Conservation (phyloP, 2,113 vertebrate genomes). For the Mormyrus lacerda region DNA sequence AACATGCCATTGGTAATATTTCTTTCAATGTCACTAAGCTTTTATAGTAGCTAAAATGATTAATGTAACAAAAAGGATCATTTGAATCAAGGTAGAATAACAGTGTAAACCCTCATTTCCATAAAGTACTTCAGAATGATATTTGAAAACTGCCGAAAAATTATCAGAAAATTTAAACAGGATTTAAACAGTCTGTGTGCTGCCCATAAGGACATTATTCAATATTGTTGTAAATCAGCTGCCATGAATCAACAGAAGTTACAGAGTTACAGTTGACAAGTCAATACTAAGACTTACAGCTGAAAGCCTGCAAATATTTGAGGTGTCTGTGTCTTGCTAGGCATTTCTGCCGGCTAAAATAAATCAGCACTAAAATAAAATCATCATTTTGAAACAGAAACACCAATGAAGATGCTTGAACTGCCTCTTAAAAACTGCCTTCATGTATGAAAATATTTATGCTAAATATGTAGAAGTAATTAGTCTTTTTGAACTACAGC, state of each 20-base stretch:
- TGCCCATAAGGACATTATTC: neutral
- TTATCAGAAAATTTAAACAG: neutral
- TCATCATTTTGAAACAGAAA: neutral
- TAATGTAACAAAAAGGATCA: neutral
- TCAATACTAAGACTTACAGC: neutral
- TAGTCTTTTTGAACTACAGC: neutral
- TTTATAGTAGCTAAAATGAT: neutral
- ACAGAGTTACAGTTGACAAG: neutral
- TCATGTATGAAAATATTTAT: neutral
- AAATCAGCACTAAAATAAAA: neutral
- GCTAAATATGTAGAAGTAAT: neutral
- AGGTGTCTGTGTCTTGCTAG: neutral
- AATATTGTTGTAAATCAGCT: neutral
- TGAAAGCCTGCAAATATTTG: neutral
- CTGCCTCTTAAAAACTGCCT: neutral
- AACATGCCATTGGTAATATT: neutral
- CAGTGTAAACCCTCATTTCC: neutral
- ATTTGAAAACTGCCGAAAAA: neutral
- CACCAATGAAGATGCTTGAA: neutral
- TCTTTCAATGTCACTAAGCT: neutral
- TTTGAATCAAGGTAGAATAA: neutral
- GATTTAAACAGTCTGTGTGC: neutral
- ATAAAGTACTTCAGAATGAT: neutral
- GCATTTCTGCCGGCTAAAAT: neutral
- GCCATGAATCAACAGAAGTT: neutral